These are phyloP conservation scores for Microdon myrmicae DNA, from an alignment of 2,888 invertebrate species.

Conservation along the genomic window DNA sequence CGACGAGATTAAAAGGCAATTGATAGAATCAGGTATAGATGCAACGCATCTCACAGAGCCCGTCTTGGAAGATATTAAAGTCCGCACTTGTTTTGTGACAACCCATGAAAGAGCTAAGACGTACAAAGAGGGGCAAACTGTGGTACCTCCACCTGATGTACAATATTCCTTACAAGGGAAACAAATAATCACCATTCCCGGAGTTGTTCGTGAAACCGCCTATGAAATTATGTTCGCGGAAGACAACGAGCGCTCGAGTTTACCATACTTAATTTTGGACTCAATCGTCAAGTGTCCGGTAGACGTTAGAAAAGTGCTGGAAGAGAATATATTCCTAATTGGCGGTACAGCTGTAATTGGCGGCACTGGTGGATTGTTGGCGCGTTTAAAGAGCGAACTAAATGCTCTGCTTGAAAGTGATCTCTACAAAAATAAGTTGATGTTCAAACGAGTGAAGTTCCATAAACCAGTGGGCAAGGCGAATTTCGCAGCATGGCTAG, in stretches of 20 bases:
- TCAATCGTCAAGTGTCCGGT: conserved; percentile 83
- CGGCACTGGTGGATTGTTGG: conserved; percentile 83
- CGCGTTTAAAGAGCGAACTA: conserved; percentile 83
- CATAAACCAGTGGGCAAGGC: conserved; percentile 82
- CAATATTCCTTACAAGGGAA: conserved; percentile 76
- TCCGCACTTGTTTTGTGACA: conserved; percentile 89
- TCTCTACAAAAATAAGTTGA: conserved; percentile 73
- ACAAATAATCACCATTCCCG: conserved; percentile 73
- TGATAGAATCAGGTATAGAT: conserved; percentile 68
- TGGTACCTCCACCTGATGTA: conserved; percentile 70
- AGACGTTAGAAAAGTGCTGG: conserved; percentile 80
- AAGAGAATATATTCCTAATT: conserved; percentile 84
- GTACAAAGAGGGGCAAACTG: conserved; percentile 67
- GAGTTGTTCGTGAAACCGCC: conserved; percentile 80
- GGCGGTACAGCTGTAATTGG: conserved; percentile 88
- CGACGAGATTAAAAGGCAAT: conserved; percentile 69
- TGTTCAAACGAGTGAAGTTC: conserved; percentile 78
- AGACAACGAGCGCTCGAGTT: conserved; percentile 82
- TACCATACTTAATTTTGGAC: conserved; percentile 87
- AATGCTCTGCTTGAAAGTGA: conserved; percentile 72
- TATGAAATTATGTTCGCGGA: conserved; percentile 87
- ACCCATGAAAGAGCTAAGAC: conserved; percentile 75
- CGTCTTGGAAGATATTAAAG: conserved; percentile 81
- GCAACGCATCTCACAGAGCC: conserved; percentile 67
- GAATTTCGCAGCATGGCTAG: conserved; percentile 89